phyloP scores from a whole-genome alignment of 2,113 vertebrate genomes.

The Baryphthengus martii region DNA sequence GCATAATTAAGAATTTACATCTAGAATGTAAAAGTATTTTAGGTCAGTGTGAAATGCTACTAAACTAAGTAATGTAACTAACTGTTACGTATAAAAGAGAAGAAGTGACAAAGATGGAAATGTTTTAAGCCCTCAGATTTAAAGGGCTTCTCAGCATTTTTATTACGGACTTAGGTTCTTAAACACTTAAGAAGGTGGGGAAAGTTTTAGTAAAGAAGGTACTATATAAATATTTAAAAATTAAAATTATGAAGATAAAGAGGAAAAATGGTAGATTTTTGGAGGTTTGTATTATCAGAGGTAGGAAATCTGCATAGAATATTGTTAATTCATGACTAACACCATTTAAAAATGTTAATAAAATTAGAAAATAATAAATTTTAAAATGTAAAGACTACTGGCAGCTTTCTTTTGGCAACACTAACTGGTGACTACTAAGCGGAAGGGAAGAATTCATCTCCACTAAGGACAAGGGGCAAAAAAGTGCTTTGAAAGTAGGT shows the following conservation, averaged over 20 bases:
- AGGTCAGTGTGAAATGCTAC: not conserved
- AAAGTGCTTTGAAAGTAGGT: not conserved
- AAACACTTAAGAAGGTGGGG: not conserved
- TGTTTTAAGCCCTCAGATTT: not conserved
- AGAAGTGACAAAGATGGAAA: not conserved
- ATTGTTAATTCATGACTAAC: not conserved
- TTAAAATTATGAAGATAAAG: not conserved
- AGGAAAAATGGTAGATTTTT: not conserved
- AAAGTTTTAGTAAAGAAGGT: not conserved
- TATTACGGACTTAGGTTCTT: not conserved
- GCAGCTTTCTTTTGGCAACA: not conserved
- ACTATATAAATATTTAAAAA: not conserved
- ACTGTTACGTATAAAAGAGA: not conserved
- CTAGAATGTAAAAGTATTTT: not conserved
- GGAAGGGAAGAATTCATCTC: not conserved
- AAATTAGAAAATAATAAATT: not conserved
- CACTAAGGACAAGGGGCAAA: fast-evolving
- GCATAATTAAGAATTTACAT: not conserved
- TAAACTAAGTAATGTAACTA: not conserved
- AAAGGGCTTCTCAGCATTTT: not conserved
- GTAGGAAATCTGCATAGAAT: not conserved
- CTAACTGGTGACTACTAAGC: not conserved
- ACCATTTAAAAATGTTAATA: not conserved
- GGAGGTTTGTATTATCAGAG: not conserved
- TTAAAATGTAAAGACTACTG: not conserved